Evolutionary conservation across 2,113 vertebrate genomes (phyloP).

Genomic region (Tychaedon coryphoeus): DNA sequence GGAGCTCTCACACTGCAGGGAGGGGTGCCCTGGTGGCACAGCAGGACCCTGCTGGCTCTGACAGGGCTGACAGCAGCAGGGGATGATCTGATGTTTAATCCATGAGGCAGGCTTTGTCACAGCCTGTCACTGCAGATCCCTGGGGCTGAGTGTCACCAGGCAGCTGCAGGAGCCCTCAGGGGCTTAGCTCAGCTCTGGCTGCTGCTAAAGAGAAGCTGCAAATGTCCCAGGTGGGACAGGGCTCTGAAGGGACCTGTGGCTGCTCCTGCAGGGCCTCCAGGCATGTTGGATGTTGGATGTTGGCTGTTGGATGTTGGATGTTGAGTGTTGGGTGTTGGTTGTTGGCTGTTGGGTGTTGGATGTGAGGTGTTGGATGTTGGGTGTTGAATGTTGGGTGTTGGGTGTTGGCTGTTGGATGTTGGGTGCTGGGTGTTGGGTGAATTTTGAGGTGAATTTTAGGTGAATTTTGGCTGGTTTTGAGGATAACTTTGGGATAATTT

Average conservation of each 20-base stretch:
- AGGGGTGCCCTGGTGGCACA: not conserved
- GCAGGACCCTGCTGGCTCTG: not conserved
- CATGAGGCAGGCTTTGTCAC: not conserved
- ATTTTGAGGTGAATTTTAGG: too few species aligned
- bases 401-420: rapidly evolving
- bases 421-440: not conserved
- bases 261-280: not conserved
- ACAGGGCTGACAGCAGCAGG: not conserved
- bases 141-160: not conserved
- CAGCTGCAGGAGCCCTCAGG: not conserved
- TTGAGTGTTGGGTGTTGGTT: too few species aligned
- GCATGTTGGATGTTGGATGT: rapidly evolving
- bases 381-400: rapidly evolving
- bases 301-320: not conserved
- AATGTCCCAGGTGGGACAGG: not conserved
- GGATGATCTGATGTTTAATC: not conserved
- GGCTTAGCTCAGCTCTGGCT: not conserved
- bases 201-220: not conserved
- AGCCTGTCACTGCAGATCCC: not conserved
- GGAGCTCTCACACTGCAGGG: rapidly evolving
- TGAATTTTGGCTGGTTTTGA: too few species aligned
- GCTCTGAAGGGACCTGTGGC: not conserved
- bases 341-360: rapidly evolving
- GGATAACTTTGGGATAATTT: too few species aligned
- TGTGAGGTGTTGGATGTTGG: not conserved